A percentile compares a stretch with the other conserved stretches of the same genome.
These are phyloP conservation scores for Andrena fulva DNA, from an alignment of 2,888 invertebrate genomes.

Conservation along the genomic window DNA sequence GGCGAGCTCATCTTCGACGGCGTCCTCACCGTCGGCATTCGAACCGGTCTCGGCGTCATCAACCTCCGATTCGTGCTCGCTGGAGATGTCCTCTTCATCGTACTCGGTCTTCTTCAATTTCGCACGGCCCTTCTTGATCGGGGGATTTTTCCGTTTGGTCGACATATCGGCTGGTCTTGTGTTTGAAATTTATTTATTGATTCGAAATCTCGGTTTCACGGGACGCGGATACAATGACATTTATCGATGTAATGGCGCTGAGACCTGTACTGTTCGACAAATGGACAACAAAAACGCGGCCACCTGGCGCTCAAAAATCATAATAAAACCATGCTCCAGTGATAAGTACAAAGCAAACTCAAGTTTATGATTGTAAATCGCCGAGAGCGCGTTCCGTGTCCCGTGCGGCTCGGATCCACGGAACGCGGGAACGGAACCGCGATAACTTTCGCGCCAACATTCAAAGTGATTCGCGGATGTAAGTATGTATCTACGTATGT, in stretches of 20 bases:
- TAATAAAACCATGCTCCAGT: constrained; percentile 76
- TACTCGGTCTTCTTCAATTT: constrained; percentile 82
- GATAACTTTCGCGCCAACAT: constrained; percentile 17
- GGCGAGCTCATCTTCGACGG: constrained; percentile 79
- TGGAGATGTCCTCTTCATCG: constrained; percentile 83
- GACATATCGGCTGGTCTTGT: constrained; percentile 72
- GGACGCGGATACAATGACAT: constrained; percentile 72
- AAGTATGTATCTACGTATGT: too few species aligned
- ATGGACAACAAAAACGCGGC: constrained; percentile 77
- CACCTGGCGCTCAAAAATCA: constrained; percentile 80
- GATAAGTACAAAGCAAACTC: constrained; percentile 72
- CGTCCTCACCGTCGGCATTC: constrained; percentile 78
- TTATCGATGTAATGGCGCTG: constrained; percentile 77
- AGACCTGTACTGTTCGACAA: constrained; percentile 66
- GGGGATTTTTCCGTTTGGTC: constrained; percentile 78
- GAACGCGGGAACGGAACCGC: constrained; percentile 39
- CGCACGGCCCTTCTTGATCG: constrained; percentile 78
- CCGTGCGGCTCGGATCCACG: constrained; percentile 17
- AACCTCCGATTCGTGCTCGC: constrained; percentile 81
- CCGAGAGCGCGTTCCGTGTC: constrained; percentile 59
- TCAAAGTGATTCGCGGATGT: neutral
- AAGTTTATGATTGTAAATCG: constrained; percentile 74
- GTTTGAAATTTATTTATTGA: constrained; percentile 32
- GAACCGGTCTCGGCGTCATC: constrained; percentile 80
- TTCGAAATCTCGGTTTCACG: constrained; percentile 40